Base-by-base conservation (phyloP, 1,140 invertebrate species). In the Mactra quadrangularis region DNA sequence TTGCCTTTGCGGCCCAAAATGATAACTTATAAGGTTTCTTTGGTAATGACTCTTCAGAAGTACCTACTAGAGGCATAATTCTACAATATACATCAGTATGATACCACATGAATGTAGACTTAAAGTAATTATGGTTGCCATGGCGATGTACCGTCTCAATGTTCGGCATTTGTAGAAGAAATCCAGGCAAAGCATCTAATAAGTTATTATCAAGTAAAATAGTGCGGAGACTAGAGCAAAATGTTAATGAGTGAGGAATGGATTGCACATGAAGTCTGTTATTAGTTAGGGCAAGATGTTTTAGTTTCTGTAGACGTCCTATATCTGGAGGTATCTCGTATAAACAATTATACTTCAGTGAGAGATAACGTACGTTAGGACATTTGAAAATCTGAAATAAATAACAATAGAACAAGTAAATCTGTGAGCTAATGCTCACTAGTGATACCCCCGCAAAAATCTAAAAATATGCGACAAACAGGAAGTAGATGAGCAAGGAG, bases 41-140 rank as follows among this genome's bases (percentile, higher is more conserved):
- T 11, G 72, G 11, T 9, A 53, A n/a, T 27, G 76, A 52, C 57
- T 86, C 75, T 11, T 60, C 74, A 15, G 6, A 41, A 59, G 75
- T 85, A n/a, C 86, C 84, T 47, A 76, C 71, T n/a, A 91, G 76
- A 13, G 89, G 85, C 52, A 92, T 90, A 25, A 94, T 94, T 38
- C 94, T 88, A 35, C 93, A 93, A 74, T 94, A 93, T 4, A 94
- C 91, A 87, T 94, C 93, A 7, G 93, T 93, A 68, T 94, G 94
- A 83, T 94, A 94, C 94, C 94, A 94, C 93, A 94, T 94, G 82
- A 94, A 94, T 7, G 94, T 94, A 17, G 94, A 92, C 83, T 94
- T 94, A 84, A 94, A 94, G 85, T 94, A 94, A 84, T 94, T 94
- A 87, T 94, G 93, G 85, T 94, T 94, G 31, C 94, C 94, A 91